Percentiles rank a stretch among this genome's conserved stretches.
These are phyloP conservation scores for Spondyliosoma cantharus DNA, from an alignment of 2,797 vertebrate species.

Conservation along the genomic window DNA sequence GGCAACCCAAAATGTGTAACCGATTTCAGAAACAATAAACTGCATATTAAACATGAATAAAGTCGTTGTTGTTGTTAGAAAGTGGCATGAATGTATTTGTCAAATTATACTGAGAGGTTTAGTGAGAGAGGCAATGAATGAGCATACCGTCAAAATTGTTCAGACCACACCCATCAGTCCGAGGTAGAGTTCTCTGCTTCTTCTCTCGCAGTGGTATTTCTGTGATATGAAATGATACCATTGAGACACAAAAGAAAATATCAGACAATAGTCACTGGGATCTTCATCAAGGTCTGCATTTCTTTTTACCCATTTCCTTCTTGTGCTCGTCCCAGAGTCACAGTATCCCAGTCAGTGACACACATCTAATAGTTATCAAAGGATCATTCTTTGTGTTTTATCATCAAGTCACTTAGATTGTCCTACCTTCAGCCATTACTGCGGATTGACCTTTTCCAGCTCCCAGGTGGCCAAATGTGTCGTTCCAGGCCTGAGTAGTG, in stretches of 20 bases:
- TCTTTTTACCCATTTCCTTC: not conserved
- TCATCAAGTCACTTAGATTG: not conserved
- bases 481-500: slow-evolving; percentile 33
- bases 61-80: not conserved
- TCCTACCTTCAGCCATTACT: slow-evolving; percentile 82
- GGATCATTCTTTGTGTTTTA: not conserved
- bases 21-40: not conserved
- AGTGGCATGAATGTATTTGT: not conserved
- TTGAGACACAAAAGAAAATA: slow-evolving; percentile 28
- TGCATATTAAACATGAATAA: not conserved
- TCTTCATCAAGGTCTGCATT: not conserved
- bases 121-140: slow-evolving; percentile 37
- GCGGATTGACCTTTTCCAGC: slow-evolving; percentile 27
- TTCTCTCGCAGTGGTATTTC: slow-evolving; percentile 79
- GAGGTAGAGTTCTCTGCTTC: slow-evolving; percentile 75
- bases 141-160: slow-evolving; percentile 71
- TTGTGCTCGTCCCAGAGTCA: not conserved
- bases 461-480: slow-evolving; percentile 36
- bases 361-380: not conserved
- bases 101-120: not conserved
- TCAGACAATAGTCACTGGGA: not conserved
- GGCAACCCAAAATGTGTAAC: not conserved
- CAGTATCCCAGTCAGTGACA: not conserved
- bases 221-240: slow-evolving; percentile 47
- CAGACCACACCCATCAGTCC: slow-evolving; percentile 79